Conservation (phyloP, 2,113 vertebrate species). For the Tupaia chinensis region DNA sequence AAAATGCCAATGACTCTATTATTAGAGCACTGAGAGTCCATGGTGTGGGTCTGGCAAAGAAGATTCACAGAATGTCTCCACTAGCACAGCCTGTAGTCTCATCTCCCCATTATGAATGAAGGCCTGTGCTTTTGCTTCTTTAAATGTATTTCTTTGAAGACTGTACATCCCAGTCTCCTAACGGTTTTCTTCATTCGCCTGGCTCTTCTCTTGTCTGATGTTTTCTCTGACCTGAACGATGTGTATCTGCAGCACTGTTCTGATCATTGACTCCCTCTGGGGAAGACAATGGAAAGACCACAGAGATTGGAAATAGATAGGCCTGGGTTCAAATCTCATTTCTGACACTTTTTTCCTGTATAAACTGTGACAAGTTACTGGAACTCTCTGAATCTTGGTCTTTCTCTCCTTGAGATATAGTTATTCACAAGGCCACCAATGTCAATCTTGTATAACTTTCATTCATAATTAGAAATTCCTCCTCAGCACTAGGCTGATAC, state of each 20-base stretch:
- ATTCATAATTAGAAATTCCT: not conserved
- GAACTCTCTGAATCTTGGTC: not conserved
- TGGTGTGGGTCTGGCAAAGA: accelerated
- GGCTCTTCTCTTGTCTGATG: not conserved
- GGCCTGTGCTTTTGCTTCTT: not conserved
- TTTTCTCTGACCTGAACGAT: not conserved
- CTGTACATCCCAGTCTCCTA: not conserved
- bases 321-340: not conserved
- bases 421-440: not conserved
- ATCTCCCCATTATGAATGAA: not conserved
- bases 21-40: not conserved
- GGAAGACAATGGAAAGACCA: not conserved
- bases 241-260: not conserved
- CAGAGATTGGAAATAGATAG: not conserved
- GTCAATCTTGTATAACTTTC: not conserved
- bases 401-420: not conserved
- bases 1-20: not conserved
- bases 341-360: not conserved
- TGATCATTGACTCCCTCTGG: not conserved
- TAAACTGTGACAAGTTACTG: not conserved
- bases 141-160: not conserved
- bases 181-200: not conserved
- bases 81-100: no score
- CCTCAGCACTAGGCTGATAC: not conserved
- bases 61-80: not conserved